These are phyloP conservation scores for Eupithecia centaureata DNA, from an alignment of 2,888 invertebrate species.

Conservation along the genomic window DNA sequence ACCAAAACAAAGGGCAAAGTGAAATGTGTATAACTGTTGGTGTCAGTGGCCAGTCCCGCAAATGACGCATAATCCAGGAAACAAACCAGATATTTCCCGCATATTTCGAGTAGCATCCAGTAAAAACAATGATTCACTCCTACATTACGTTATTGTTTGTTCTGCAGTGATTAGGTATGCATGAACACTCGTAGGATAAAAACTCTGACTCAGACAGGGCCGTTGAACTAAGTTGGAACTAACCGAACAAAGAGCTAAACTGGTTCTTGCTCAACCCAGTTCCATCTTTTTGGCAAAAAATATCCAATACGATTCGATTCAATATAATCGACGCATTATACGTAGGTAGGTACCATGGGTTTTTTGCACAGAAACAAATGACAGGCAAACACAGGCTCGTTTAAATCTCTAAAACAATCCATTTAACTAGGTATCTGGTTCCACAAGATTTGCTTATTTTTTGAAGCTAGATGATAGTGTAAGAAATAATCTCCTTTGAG, in stretches of 20 bases:
- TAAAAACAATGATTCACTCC: conserved; percentile 3
- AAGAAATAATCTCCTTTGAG: too few relatives aligned
- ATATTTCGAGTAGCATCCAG: neutral
- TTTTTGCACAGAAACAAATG: neutral
- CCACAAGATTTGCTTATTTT: too few relatives aligned
- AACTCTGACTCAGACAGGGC: neutral
- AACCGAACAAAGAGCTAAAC: conserved; percentile 1
- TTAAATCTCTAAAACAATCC: neutral
- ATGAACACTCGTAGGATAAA: neutral
- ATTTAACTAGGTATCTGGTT: too few relatives aligned
- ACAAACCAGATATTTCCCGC: neutral
- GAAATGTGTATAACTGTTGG: too few relatives aligned
- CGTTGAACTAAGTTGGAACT: neutral
- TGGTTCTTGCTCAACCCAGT: neutral
- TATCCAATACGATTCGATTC: neutral
- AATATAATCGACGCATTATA: neutral
- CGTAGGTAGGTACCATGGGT: neutral
- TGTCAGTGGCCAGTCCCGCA: too few relatives aligned
- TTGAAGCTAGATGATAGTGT: too few relatives aligned
- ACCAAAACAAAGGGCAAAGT: too few relatives aligned
- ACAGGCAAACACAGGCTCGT: neutral
- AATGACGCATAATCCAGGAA: neutral
- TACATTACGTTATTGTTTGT: neutral
- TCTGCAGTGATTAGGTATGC: neutral
- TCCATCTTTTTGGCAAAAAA: neutral